Evolutionary conservation across 2,797 vertebrate genomes (phyloP), one percentile per base, ranked within the genome.

Genomic region (Melanotaenia boesemani): DNA sequence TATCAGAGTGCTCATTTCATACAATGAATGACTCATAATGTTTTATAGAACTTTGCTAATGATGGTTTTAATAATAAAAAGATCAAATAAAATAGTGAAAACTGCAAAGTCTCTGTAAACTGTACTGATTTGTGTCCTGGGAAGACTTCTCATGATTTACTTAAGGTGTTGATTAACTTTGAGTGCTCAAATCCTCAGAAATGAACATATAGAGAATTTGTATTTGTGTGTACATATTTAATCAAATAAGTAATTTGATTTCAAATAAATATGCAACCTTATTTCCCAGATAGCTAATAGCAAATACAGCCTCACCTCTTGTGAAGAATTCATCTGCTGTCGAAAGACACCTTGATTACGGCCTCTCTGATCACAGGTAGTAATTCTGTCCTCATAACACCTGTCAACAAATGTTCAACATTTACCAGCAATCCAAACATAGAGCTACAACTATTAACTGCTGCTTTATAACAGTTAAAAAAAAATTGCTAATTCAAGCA

Each of bases 241-340:
- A 11, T 37, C 36, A 37, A 1, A 37, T 37, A 5, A 37, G 8
- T 37, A 5, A 37, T 10, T 11, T 6, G 10, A 36, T 28, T 48
- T 37, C 5, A 20, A 2, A 65, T 34, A 4, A 60, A 73, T 0
- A 0, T 32, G 0, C 16, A 7, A 0, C 0, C 24, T 65, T 34
- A 20, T 61, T 16, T 28, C 24, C 46, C 36, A 48, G 8, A 34
- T 10, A 60, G 41, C 26, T 12, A 34, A 1, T 7, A 56, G 3
- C 8, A 16, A 15, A 50, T 34, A 55, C 3, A 39, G 4, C 10
- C 86, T 88, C 58, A 91, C 92, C 90, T 84, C 58, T 1, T 64
- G 0, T 48, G 80, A 73, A 0, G 39, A 41, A n/a, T 57, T 74
- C 32, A 81, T 54, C 1, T 1, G 2, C 3, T 4, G 1, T 12